Evolutionary conservation across 2,113 vertebrate species (phyloP).

Genomic region (Melanotaenia duboulayi): DNA sequence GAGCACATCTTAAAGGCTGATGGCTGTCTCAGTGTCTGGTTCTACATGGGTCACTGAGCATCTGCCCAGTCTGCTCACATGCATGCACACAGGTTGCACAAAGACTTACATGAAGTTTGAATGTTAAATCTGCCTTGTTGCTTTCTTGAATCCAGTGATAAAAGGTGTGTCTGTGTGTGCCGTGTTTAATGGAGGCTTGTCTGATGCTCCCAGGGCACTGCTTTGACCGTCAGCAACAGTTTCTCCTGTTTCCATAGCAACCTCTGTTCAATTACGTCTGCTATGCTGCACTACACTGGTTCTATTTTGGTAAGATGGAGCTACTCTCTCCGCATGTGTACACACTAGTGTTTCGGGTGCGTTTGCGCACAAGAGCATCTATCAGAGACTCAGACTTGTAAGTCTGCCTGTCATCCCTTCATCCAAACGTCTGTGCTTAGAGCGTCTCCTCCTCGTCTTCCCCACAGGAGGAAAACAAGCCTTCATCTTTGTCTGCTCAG

Average conservation of each 20-base stretch:
- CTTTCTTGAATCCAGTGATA: constrained; percentile 15
- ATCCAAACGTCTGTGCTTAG: constrained; percentile 46
- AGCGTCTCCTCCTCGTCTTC: constrained; percentile 46
- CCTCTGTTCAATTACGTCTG: constrained; percentile 89
- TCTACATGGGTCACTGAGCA: constrained; percentile 40
- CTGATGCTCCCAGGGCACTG: constrained; percentile 90
- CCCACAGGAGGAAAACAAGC: not conserved
- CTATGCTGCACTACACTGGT: constrained; percentile 74
- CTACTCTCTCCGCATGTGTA: constrained; percentile 66
- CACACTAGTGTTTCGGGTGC: constrained; percentile 36
- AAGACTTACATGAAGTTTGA: constrained; percentile 37
- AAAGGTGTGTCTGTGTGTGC: constrained; percentile 24
- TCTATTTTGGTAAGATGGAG: constrained; percentile 84
- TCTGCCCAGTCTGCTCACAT: not conserved
- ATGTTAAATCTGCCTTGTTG: constrained; percentile 29
- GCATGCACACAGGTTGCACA: constrained; percentile 1
- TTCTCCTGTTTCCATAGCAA: constrained; percentile 98
- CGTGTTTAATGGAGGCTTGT: constrained; percentile 69
- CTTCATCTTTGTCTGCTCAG: constrained; percentile 65
- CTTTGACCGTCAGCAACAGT: constrained; percentile 86
- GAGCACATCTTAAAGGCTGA: constrained; percentile 29
- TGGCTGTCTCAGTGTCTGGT: constrained; percentile 25
- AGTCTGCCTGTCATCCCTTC: constrained; percentile 42
- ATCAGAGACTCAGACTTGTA: constrained; percentile 45
- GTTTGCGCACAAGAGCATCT: constrained; percentile 19